Base-by-base conservation (phyloP, 1,140 invertebrate species). In the Alviniconcha marisindica region DNA sequence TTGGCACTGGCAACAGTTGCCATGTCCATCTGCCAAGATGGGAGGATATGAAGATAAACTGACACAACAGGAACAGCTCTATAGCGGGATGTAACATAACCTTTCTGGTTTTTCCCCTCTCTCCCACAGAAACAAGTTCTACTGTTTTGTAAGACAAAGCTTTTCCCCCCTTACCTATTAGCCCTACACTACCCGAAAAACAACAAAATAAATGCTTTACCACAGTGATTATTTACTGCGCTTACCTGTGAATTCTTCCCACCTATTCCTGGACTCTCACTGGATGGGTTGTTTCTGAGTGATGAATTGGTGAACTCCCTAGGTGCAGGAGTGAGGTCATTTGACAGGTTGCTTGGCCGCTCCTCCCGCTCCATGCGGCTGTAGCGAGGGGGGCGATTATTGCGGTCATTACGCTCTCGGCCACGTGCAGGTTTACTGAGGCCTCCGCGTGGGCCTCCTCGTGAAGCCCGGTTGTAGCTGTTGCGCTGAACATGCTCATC, bases 241-340 rank as follows among this genome's bases (percentile, higher is more conserved):
- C n/a, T 60, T 12, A 80, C 78, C 78, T 80, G 78, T 28, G 60
- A 4, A 33, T 31, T 69, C 10, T 80, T 80, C 18, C 56, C 78
- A 69, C 18, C 56, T 4, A 24, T 21, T n/a, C 38, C 36, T 28
- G 78, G 31, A 44, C 38, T 15, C 14, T 76, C 73, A 31, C 24
- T 76, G 21, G 73, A 21, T 14, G 54, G 18, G n/a, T 44, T 60
- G 18, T n/a, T 69, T 66, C 28, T 80, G 78, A 77, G 80, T 10
- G 81, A 77, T 40, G 86, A 36, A 51, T 85, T 87, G 12, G 82
- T 87, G 60, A 83, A 85, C 56, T 85, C 83, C 42, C 71, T 82
- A 21, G 77, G 40, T 7, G 74, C 12, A n/a, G 69, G 28, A 48
- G 40, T 44, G 31, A 56, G 24, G 12, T 74, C 80, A 42, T 14